A percentile compares a stretch with the other conserved stretches of the same genome.
Evolutionary conservation across 1,140 invertebrate species (phyloP).

Genomic region (Meloidogyne hapla): DNA sequence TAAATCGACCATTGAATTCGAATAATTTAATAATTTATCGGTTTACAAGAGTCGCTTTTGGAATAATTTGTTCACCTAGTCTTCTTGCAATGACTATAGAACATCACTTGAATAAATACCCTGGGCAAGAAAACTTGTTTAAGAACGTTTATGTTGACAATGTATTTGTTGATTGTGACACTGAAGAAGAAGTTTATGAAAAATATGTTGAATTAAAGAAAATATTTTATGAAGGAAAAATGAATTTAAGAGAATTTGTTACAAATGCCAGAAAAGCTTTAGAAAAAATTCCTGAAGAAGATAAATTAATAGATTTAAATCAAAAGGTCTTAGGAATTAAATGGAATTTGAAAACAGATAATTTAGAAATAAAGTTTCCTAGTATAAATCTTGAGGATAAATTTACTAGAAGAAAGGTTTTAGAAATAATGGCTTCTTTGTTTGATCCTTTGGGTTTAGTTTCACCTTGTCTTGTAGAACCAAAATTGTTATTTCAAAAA

Average conservation of each 20-base stretch:
- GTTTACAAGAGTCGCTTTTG: conserved; percentile 41
- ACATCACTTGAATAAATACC: conserved; percentile 27
- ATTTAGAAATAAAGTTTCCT: background rate
- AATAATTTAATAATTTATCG: conserved; percentile 29
- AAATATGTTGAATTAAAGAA: conserved; percentile 14
- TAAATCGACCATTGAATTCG: background rate
- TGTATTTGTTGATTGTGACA: conserved; percentile 8
- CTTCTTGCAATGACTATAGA: conserved; percentile 33
- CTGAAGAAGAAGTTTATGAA: conserved; percentile 16
- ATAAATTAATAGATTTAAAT: background rate
- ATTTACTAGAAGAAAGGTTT: conserved; percentile 32
- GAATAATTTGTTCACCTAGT: conserved; percentile 36
- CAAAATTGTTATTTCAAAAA: conserved; percentile 37
- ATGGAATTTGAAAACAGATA: conserved; percentile 33
- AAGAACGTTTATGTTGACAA: conserved; percentile 46
- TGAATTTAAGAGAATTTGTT: conserved; percentile 45
- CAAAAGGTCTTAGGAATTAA: conserved; percentile 38
- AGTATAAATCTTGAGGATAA: background rate
- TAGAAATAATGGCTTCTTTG: conserved; percentile 22
- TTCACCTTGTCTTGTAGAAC: conserved; percentile 13
- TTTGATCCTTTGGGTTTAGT: conserved; percentile 40
- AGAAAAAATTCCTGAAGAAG: conserved; percentile 5
- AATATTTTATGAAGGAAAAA: conserved; percentile 35
- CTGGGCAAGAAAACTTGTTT: background rate
- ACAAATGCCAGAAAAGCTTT: conserved; percentile 26